Conservation (phyloP, 2,797 vertebrate species). For the Gadopsis bispinosus region DNA sequence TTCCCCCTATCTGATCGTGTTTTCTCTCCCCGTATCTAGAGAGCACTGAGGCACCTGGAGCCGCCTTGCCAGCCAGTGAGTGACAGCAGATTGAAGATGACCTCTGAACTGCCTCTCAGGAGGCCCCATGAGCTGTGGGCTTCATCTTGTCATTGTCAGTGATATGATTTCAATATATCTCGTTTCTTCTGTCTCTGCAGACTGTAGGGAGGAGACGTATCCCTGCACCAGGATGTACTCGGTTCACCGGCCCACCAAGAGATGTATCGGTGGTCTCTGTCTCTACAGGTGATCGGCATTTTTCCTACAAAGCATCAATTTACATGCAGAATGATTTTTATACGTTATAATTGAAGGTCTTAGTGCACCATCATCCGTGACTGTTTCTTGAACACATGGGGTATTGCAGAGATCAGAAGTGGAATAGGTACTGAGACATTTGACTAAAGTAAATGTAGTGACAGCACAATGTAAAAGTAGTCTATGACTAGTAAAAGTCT, state of each 20-base stretch:
- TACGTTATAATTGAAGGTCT: background rate
- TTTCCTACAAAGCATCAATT: background rate
- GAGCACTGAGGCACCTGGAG: conserved; percentile 12
- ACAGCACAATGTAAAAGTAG: background rate
- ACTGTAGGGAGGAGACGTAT: conserved; percentile 87
- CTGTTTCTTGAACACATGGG: background rate
- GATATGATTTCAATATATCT: background rate
- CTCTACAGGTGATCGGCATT: conserved; percentile 83
- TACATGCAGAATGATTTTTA: conserved; percentile 2
- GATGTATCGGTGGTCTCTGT: conserved; percentile 80
- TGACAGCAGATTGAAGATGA: conserved; percentile 24
- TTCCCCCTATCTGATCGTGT: conserved; percentile 30
- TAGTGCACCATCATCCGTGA: background rate
- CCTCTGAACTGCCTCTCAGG: conserved; percentile 10
- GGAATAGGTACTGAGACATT: background rate
- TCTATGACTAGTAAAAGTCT: background rate
- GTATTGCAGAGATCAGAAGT: background rate
- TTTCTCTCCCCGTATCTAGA: conserved; percentile 62
- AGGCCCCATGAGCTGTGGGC: background rate
- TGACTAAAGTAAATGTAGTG: background rate
- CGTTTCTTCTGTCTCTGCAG: conserved; percentile 62
- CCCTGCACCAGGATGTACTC: conserved; percentile 89
- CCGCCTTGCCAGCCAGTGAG: conserved; percentile 65
- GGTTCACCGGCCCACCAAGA: conserved; percentile 84
- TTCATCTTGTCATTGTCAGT: background rate